phyloP scores from a whole-genome alignment of 2,888 invertebrate genomes.

The Chouioia cunea region DNA sequence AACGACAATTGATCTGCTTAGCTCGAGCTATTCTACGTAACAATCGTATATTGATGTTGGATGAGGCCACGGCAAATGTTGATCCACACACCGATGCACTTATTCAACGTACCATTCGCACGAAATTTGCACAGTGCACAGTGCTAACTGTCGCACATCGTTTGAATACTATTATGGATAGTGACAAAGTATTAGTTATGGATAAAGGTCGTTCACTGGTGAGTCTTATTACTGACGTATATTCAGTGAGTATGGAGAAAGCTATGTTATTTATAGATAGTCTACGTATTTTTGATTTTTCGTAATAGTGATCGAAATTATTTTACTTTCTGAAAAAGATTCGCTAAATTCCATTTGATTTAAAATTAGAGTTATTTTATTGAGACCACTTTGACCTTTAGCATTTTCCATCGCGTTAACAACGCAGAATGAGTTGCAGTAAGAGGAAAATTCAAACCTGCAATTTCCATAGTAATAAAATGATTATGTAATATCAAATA shows the following conservation, averaged over 20 bases:
- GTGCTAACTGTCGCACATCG: constrained; percentile 76
- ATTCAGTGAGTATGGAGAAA: no score
- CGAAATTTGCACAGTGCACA: constrained; percentile 71
- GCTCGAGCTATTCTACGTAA: constrained; percentile 74
- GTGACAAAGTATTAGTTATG: constrained; percentile 73
- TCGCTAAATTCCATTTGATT: no score
- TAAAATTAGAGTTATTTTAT: no score
- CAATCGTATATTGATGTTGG: constrained; percentile 82
- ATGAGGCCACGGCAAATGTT: constrained; percentile 96
- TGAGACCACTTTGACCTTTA: no score
- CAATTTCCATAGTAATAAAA: neutral
- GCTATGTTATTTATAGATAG: no score
- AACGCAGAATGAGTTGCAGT: no score
- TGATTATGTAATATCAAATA: neutral
- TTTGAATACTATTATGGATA: constrained; percentile 76
- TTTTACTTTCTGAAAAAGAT: no score
- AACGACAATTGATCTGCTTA: constrained; percentile 89
- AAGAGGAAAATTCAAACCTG: neutral
- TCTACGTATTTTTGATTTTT: no score
- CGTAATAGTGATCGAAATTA: no score
- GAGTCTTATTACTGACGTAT: constrained; percentile 45
- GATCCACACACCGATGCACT: constrained; percentile 81
- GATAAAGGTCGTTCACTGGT: constrained; percentile 70
- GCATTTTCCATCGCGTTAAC: no score
- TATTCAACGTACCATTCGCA: constrained; percentile 72